These are phyloP conservation scores for Paralvinella palmiformis DNA, from an alignment of 1,140 invertebrate species.

Conservation along the genomic window DNA sequence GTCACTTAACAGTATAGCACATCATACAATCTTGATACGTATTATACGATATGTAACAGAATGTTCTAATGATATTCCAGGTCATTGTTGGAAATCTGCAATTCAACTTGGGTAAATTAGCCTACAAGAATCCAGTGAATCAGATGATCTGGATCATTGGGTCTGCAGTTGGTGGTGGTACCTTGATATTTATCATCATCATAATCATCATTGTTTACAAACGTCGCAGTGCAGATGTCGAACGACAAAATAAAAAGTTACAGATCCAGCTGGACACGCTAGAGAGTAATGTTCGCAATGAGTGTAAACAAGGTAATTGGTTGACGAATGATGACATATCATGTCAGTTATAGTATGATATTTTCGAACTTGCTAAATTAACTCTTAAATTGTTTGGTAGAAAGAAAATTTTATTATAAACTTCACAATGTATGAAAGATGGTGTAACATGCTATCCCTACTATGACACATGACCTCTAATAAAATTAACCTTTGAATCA, in stretches of 20 bases:
- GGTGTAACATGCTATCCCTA: no score
- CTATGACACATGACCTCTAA: no score
- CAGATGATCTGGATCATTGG: conserved; percentile 43
- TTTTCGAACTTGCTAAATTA: no score
- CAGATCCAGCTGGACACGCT: conserved; percentile 99
- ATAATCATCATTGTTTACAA: conserved; percentile 81
- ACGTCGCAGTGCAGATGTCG: conserved; percentile 87
- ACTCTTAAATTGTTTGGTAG: no score
- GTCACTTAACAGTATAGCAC: no score
- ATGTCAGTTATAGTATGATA: no score
- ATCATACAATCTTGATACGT: no score
- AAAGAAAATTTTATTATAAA: no score
- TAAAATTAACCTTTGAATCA: no score
- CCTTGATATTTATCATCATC: conserved; percentile 77
- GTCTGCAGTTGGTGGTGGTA: conserved; percentile 67
- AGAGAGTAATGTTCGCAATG: conserved; percentile 93
- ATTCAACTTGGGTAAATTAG: conserved; percentile 76
- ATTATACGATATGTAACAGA: no score
- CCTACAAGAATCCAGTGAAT: conserved; percentile 75
- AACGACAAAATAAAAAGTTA: conserved; percentile 92
- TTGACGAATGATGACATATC: no score
- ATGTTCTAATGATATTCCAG: conserved; percentile 24
- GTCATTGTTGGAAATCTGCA: conserved; percentile 76
- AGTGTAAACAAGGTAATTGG: conserved; percentile 83
- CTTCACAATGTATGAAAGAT: no score